Conservation (phyloP, 2,888 invertebrate genomes). For the Meta bourneti region DNA sequence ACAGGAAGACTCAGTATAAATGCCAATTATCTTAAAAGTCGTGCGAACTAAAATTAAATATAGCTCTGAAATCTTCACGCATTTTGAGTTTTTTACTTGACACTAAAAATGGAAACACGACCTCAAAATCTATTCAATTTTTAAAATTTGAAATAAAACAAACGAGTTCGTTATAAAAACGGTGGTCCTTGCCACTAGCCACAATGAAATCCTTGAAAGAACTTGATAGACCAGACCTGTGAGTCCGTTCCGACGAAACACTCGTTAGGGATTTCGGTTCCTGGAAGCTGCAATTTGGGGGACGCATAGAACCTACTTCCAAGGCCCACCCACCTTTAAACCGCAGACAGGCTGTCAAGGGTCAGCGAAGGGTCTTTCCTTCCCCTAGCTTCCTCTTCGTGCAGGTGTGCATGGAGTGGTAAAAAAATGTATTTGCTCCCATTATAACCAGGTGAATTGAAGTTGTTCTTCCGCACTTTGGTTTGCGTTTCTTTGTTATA, state of each 20-base stretch:
- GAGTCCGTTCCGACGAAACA: too few relatives aligned
- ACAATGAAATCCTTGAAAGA: background rate
- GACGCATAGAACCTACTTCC: conserved; percentile 7
- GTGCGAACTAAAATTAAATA: too few relatives aligned
- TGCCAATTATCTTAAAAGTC: too few relatives aligned
- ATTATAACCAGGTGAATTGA: conserved; percentile 13
- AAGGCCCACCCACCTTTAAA: conserved; percentile 14
- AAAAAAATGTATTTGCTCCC: conserved; percentile 18
- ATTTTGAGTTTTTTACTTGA: too few relatives aligned
- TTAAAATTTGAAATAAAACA: too few relatives aligned
- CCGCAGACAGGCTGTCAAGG: conserved; percentile 27
- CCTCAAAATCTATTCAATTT: too few relatives aligned
- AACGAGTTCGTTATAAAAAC: too few relatives aligned
- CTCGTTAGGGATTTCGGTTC: background rate
- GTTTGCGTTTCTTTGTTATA: background rate
- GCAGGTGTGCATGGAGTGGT: conserved; percentile 38
- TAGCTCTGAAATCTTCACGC: too few relatives aligned
- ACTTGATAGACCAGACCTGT: background rate
- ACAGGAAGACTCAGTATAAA: too few relatives aligned
- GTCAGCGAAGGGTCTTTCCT: background rate
- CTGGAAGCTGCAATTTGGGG: conserved; percentile 30
- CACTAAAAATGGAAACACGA: too few relatives aligned
- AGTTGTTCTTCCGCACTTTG: background rate
- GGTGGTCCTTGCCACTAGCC: background rate
- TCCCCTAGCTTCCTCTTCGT: background rate